Percentiles rank a stretch among this genome's conserved stretches.
Evolutionary conservation across 2,113 vertebrate species (phyloP).

Genomic region (Cryptotis parvus): DNA sequence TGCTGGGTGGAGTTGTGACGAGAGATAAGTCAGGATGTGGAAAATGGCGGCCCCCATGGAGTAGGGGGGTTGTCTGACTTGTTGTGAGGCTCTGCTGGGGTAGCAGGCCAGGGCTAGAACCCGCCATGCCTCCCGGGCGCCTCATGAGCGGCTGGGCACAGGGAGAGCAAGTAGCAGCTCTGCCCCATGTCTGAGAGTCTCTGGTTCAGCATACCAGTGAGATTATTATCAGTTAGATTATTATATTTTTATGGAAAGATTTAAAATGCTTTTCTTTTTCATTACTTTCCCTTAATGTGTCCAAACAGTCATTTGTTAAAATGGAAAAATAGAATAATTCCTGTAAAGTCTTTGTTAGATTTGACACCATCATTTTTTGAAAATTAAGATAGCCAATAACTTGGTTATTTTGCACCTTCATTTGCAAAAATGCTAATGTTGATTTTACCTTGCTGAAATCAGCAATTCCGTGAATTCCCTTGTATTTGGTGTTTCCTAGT

Average conservation of each 20-base stretch:
- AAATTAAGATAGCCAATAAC: conserved; percentile 31
- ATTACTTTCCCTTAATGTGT: conserved; percentile 38
- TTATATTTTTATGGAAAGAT: neutral
- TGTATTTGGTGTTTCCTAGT: conserved; percentile 20
- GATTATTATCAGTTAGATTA: neutral
- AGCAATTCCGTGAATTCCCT: neutral
- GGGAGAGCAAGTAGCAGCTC: too few species aligned
- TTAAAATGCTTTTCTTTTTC: conserved; percentile 9
- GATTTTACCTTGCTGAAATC: conserved; percentile 13
- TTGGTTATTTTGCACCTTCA: neutral
- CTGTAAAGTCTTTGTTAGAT: conserved; percentile 40
- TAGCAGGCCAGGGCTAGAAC: too few species aligned
- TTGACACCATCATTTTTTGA: conserved; percentile 11
- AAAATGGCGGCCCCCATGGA: too few species aligned
- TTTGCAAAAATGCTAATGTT: conserved; percentile 33
- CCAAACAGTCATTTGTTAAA: conserved; percentile 53
- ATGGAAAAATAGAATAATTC: conserved; percentile 30
- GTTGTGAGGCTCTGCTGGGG: too few species aligned
- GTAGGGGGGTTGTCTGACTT: too few species aligned
- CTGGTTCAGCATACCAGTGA: too few species aligned
- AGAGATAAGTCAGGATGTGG: too few species aligned
- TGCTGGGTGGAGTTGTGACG: too few species aligned
- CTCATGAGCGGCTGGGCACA: too few species aligned
- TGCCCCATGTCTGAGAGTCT: too few species aligned
- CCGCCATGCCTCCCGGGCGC: too few species aligned